Conservation (phyloP, 2,888 invertebrate genomes). For the Sisyra nigra region DNA sequence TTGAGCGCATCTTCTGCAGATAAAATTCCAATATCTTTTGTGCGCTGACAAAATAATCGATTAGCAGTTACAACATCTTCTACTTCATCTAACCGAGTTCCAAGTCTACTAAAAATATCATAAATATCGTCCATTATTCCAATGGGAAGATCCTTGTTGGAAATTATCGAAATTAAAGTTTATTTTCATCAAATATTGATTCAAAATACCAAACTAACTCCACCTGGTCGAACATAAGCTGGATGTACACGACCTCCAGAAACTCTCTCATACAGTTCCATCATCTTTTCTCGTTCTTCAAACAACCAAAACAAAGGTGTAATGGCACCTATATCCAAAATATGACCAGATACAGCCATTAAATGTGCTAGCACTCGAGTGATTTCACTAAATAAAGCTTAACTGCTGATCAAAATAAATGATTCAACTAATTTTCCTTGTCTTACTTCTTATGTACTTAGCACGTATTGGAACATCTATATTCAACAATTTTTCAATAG, state of each 20-base stretch:
- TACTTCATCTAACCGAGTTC: constrained; percentile 65
- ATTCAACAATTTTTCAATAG: constrained; percentile 69
- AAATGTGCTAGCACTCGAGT: constrained; percentile 68
- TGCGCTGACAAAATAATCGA: constrained; percentile 54
- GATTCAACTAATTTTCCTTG: background rate
- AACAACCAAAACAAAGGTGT: constrained; percentile 87
- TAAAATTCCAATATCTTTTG: constrained; percentile 55
- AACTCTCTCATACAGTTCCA: constrained; percentile 70
- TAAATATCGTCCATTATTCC: constrained; percentile 69
- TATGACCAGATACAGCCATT: constrained; percentile 54
- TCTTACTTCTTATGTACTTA: constrained; percentile 54
- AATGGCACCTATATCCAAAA: constrained; percentile 71
- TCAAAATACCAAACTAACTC: constrained; percentile 51
- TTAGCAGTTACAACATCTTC: constrained; percentile 66
- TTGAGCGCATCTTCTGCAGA: constrained; percentile 62
- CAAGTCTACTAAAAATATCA: constrained; percentile 47
- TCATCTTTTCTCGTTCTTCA: constrained; percentile 75
- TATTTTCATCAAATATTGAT: no score
- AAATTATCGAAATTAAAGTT: background rate
- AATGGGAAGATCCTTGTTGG: constrained; percentile 54
- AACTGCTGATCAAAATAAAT: constrained; percentile 1
- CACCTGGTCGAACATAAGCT: constrained; percentile 68
- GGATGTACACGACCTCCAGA: constrained; percentile 75
- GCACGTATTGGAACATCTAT: constrained; percentile 61
- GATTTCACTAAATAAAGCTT: constrained; percentile 34